Percentiles rank a stretch among this genome's conserved stretches.
Evolutionary conservation across 2,113 vertebrate species (phyloP).

Genomic region (Phyllostomus discolor): DNA sequence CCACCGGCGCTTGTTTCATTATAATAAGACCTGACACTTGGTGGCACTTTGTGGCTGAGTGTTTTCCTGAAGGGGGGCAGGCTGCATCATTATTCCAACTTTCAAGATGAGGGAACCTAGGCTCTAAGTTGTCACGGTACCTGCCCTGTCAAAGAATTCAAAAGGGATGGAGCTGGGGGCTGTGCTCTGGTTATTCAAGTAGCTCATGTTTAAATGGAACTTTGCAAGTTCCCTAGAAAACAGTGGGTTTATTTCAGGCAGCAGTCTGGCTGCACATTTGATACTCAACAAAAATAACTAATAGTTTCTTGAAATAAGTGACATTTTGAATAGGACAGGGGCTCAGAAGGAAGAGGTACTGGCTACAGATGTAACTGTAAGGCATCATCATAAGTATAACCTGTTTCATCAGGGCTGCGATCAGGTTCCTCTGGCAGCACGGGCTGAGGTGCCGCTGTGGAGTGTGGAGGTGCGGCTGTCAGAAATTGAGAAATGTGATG

Average conservation of each 20-base stretch:
- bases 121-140: neutral
- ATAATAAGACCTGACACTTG: neutral
- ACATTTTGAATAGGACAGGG: conserved; percentile 34
- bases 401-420: conserved; percentile 9
- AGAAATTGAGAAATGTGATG: neutral
- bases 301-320: neutral
- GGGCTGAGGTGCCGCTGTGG: neutral
- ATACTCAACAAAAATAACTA: neutral
- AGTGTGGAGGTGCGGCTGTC: neutral
- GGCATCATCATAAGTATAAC: conserved; percentile 25
- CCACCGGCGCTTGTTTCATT: neutral
- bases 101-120: neutral
- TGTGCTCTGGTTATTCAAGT: neutral
- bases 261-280: neutral
- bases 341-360: neutral
- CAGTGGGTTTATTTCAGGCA: neutral
- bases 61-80: neutral
- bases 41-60: neutral
- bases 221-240: neutral
- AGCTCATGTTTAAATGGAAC: neutral
- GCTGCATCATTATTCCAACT: neutral
- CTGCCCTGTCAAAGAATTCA: neutral
- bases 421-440: neutral
- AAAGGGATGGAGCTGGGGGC: neutral
- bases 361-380: conserved; percentile 12